These are phyloP conservation scores for Xenus cinereus DNA, from an alignment of 2,113 vertebrate genomes.

Conservation along the genomic window DNA sequence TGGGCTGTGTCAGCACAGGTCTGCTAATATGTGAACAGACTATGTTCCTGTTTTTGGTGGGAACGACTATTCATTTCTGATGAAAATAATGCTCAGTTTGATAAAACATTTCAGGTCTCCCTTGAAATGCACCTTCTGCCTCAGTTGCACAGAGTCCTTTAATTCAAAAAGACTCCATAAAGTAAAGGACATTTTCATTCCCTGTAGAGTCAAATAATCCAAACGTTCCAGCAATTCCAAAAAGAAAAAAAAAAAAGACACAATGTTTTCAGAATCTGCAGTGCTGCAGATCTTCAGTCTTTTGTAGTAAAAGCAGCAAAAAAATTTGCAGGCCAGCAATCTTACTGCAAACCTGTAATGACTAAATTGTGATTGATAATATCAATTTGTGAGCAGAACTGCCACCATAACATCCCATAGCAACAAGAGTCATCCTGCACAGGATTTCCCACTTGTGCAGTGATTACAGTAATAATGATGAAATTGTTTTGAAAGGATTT, in stretches of 20 bases:
- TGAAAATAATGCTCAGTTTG: neutral
- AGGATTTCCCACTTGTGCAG: neutral
- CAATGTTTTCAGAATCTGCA: neutral
- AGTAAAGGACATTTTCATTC: neutral
- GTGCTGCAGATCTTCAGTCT: neutral
- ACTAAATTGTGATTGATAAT: neutral
- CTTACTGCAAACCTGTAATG: neutral
- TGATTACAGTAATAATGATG: neutral
- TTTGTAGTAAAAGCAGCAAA: neutral
- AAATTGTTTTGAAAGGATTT: neutral
- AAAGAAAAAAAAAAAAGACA: neutral
- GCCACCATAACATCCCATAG: neutral
- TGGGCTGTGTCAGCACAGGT: accelerated
- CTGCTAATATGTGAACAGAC: neutral
- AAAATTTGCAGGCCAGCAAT: neutral
- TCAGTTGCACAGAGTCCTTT: neutral
- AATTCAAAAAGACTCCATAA: neutral
- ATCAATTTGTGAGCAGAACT: neutral
- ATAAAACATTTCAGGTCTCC: neutral
- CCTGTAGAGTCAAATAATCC: neutral
- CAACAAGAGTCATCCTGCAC: neutral
- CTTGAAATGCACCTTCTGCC: neutral
- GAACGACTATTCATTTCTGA: neutral
- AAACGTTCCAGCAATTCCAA: neutral
- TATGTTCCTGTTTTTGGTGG: neutral